Evolutionary conservation across 2,113 vertebrate genomes (phyloP), one percentile per base, ranked within the genome.

Genomic region (Heterotilapia buettikoferi): DNA sequence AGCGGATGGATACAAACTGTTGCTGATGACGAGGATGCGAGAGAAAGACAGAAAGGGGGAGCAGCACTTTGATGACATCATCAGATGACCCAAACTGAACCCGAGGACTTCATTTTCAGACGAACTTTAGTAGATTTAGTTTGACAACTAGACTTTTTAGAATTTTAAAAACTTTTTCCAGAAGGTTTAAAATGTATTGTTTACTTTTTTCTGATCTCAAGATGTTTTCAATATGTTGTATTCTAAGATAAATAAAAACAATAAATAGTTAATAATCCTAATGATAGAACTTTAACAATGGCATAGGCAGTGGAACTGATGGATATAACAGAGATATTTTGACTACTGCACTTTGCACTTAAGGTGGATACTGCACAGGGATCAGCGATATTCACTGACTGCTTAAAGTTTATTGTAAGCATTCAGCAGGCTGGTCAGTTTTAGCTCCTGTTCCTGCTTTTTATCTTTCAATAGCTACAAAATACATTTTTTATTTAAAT

Each of bases 21-120:
- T 88, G 90, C 59, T 87, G 88, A 89, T 92, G 88, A 91, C 2
- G n/a, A 80, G 85, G 81, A 86, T 86, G 88, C 5, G 24, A 29
- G 79, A 92, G 90, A 83, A 91, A 68, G 90, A 89, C 88, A 90
- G 90, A 59, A 59, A 92, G 83, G 86, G 59, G 87, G 85, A 89
- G 89, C 89, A 93, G 94, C 90, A 94, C 94, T 96, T 96, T 95
- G 95, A 96, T 95, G 94, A 90, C 68, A 16, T 68, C 9, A 76
- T 78, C 57, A 79, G 87, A 81, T 36, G 82, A 89, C 84, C 50
- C 85, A 90, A 93, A 92, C 87, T 79, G 78, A 92, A 84, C 68
- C 84, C 24, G 31, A 78, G 56, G 88, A 92, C 83, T 86, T 80
- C 18, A 13, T 61, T 88, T 88, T 87, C 66, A 52, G 19, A 57